Evolutionary conservation across 2,888 invertebrate species (phyloP).

Genomic region (Calameuta idolon): DNA sequence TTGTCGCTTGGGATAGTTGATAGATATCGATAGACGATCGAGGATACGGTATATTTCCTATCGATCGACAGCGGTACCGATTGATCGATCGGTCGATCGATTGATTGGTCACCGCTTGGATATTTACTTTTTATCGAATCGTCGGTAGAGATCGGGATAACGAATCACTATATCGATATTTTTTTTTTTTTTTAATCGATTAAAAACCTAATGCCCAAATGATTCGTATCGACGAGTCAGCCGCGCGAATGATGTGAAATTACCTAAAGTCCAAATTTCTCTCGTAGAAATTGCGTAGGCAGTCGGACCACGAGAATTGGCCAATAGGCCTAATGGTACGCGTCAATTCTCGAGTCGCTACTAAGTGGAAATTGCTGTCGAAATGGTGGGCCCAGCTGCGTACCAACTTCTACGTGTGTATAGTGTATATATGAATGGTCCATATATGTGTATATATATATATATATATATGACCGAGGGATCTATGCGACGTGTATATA

Average conservation of each 20-base stretch:
- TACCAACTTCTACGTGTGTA: constrained; percentile 41
- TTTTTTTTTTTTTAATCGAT: not conserved
- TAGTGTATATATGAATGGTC: constrained; percentile 26
- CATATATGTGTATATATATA: constrained; percentile 25
- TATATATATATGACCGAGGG: not conserved
- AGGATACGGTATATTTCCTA: not conserved
- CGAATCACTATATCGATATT: not conserved
- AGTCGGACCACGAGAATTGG: not conserved
- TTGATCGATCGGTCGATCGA: not conserved
- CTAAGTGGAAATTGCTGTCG: constrained; percentile 67
- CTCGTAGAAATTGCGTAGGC: not conserved
- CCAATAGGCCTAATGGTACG: constrained; percentile 2
- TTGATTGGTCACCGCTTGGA: not conserved
- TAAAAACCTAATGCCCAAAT: not conserved
- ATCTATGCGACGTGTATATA: constrained; percentile 47
- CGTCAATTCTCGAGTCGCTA: constrained; percentile 27
- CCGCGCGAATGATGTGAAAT: not conserved
- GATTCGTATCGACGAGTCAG: not conserved
- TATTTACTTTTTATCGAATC: not conserved
- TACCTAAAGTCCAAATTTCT: not conserved
- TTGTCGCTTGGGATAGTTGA: not conserved
- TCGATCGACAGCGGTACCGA: not conserved
- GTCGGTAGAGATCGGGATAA: not conserved
- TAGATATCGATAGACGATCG: not conserved
- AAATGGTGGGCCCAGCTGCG: constrained; percentile 54